A percentile compares a stretch with the other conserved stretches of the same genome.
Evolutionary conservation across 2,797 vertebrate genomes (phyloP).

Genomic region (Leuciscus waleckii): DNA sequence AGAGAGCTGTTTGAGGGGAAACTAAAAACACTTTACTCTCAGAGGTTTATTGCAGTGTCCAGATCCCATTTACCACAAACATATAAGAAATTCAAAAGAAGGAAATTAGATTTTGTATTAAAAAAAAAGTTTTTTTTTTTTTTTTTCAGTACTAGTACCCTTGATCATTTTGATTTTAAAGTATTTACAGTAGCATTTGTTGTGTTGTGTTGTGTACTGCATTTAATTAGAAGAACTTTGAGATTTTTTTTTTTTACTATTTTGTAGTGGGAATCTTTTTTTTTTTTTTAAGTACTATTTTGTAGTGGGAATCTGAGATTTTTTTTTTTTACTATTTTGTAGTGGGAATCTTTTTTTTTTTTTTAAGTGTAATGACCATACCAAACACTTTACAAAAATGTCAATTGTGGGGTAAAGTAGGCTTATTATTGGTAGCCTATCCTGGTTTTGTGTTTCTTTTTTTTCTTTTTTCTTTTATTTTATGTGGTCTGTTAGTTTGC

Average conservation of each 20-base stretch:
- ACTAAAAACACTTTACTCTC: too few species aligned
- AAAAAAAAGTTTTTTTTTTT: too few species aligned
- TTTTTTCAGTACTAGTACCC: too few species aligned
- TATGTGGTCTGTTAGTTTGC: neutral
- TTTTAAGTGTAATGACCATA: neutral
- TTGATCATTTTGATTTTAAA: neutral
- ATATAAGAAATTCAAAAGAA: neutral
- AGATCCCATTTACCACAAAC: neutral
- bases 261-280: neutral
- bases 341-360: neutral
- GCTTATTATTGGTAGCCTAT: neutral
- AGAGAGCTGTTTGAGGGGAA: too few species aligned
- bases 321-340: neutral
- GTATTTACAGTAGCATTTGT: neutral
- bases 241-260: too few species aligned
- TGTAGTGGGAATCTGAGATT: neutral
- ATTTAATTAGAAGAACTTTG: too few species aligned
- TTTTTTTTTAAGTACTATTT: too few species aligned
- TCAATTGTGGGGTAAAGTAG: neutral
- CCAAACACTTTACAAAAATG: neutral
- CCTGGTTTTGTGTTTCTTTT: neutral
- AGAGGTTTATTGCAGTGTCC: neutral
- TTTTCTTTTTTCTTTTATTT: too few species aligned
- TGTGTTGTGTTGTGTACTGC: neutral
- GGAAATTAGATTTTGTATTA: too few species aligned